phyloP scores from a whole-genome alignment of 2,797 vertebrate species.

The Geotrypetes seraphini region DNA sequence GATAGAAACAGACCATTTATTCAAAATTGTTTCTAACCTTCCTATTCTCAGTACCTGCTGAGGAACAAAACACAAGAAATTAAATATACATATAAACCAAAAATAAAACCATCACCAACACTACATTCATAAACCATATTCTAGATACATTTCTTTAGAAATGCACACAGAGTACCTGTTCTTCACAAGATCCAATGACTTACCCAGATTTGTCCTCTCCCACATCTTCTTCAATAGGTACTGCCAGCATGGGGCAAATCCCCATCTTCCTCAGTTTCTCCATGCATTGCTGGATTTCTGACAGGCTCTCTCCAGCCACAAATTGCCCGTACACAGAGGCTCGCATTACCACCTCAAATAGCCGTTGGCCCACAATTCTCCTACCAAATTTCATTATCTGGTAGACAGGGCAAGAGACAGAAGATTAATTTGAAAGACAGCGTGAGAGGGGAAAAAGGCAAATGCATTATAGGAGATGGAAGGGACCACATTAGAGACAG shows the following conservation, averaged over 20 bases:
- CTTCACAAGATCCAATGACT: too few species aligned
- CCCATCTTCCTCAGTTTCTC: conserved; percentile 60
- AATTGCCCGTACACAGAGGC: conserved; percentile 78
- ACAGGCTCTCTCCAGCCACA: conserved; percentile 70
- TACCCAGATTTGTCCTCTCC: conserved; percentile 1
- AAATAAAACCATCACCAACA: background rate
- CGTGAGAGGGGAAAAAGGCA: background rate
- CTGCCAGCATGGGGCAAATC: conserved; percentile 73
- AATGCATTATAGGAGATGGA: background rate
- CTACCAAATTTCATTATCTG: conserved; percentile 43
- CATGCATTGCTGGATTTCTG: conserved; percentile 62
- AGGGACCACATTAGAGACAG: too few species aligned
- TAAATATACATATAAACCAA: too few species aligned
- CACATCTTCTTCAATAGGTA: conserved; percentile 24
- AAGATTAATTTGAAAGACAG: background rate
- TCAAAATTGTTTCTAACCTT: too few species aligned
- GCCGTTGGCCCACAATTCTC: conserved; percentile 53
- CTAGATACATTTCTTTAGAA: background rate
- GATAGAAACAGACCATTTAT: too few species aligned
- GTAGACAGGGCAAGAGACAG: background rate
- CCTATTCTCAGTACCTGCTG: too few species aligned
- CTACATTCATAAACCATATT: background rate
- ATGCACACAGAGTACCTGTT: too few species aligned
- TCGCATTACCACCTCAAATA: conserved; percentile 53
- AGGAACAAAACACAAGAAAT: too few species aligned